Percentiles rank a stretch among this genome's conserved stretches.
phyloP scores from a whole-genome alignment of 2,888 invertebrate genomes.

The Labia minor region DNA sequence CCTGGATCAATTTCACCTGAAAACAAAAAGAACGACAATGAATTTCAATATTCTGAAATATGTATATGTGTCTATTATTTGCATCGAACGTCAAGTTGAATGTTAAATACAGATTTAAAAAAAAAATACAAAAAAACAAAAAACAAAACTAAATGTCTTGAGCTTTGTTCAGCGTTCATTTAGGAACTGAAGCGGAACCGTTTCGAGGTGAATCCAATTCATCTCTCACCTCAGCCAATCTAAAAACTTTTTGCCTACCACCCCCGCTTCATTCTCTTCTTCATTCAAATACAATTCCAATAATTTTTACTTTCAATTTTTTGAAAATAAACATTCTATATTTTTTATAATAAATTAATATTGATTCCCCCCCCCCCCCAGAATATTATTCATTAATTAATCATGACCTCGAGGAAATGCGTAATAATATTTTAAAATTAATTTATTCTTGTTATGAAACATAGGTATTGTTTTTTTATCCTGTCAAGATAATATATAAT shows the following conservation, averaged over 20 bases:
- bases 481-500: not conserved
- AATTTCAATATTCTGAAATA: no score
- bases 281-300: no score
- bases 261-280: no score
- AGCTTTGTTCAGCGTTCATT: not conserved
- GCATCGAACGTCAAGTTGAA: no score
- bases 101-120: no score
- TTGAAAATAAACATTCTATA: no score
- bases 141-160: not conserved
- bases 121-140: not conserved
- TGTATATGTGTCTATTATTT: no score
- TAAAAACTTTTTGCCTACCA: no score
- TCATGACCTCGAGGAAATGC: constrained; percentile 2
- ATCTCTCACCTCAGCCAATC: no score
- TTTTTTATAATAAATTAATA: not conserved
- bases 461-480: not conserved
- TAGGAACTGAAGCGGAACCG: not conserved
- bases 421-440: not conserved
- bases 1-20: not conserved
- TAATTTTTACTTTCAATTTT: no score
- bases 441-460: not conserved
- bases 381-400: not conserved
- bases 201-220: no score
- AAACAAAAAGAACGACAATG: not conserved
- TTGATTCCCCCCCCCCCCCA: no score